phyloP scores from a whole-genome alignment of 2,797 vertebrate genomes.

The Microcaecilia unicolor region DNA sequence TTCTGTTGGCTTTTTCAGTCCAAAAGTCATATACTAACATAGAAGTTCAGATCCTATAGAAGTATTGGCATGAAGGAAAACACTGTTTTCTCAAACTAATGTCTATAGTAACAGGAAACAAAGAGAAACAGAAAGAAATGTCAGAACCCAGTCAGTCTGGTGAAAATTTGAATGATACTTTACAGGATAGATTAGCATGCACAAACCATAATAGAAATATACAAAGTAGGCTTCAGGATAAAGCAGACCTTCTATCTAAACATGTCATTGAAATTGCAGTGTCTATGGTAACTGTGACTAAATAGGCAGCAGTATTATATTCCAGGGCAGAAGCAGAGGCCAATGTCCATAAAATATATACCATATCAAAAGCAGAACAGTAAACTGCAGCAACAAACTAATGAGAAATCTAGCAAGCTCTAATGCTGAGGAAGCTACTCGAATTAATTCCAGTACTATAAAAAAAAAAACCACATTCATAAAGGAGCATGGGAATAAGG shows the following conservation, averaged over 20 bases:
- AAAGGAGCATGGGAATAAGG: slow-evolving; percentile 1
- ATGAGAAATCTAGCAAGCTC: slow-evolving; percentile 11
- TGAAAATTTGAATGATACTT: not conserved
- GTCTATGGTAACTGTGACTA: not conserved
- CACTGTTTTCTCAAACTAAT: not conserved
- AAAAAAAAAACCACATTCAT: slow-evolving; percentile 33
- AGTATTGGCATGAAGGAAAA: not conserved
- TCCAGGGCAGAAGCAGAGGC: not conserved
- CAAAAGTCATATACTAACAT: not conserved
- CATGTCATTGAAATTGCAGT: not conserved
- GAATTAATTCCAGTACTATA: slow-evolving; percentile 10
- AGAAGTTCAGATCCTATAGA: not conserved
- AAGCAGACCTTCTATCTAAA: slow-evolving; percentile 4
- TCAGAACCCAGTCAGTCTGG: not conserved
- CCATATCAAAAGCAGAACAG: slow-evolving; percentile 3
- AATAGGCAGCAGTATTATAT: not conserved
- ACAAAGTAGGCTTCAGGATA: not conserved
- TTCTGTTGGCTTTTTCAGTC: not conserved
- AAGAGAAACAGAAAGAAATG: too few species aligned
- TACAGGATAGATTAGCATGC: not conserved
- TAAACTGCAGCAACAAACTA: slow-evolving; percentile 12
- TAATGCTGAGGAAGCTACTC: not conserved
- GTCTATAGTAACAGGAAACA: not conserved
- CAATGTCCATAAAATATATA: slow-evolving; percentile 4
- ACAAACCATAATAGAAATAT: not conserved